Evolutionary conservation across 2,113 vertebrate genomes (phyloP).

Genomic region (Callocephalon fimbriatum): DNA sequence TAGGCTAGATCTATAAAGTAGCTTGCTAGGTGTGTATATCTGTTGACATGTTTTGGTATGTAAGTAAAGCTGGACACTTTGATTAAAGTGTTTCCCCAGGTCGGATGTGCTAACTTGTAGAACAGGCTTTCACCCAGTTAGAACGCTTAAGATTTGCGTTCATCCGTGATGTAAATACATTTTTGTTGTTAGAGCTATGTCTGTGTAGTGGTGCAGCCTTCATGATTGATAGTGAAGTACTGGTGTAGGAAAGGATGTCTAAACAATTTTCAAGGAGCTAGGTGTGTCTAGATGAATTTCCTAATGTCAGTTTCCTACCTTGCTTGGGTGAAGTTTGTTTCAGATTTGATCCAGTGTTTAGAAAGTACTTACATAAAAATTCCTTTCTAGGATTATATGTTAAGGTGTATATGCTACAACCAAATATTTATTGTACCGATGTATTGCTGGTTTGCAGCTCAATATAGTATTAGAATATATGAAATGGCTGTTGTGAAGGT

Average conservation of each 20-base stretch:
- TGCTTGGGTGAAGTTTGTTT: neutral
- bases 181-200: neutral
- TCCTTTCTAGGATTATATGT: neutral
- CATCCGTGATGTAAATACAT: fast-evolving
- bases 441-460: neutral
- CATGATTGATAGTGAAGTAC: fast-evolving
- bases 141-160: neutral
- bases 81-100: neutral
- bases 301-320: neutral
- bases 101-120: neutral
- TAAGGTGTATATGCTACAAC: neutral
- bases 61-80: neutral
- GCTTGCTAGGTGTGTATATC: fast-evolving
- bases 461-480: neutral
- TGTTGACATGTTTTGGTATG: fast-evolving
- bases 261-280: neutral
- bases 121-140: neutral
- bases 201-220: neutral
- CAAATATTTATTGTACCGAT: fast-evolving
- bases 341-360: neutral
- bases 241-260: neutral
- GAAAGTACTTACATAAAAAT: neutral
- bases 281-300: neutral
- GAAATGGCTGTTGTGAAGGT: neutral
- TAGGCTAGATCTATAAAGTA: fast-evolving